Evolutionary conservation across 2,113 vertebrate genomes (phyloP).

Genomic region (Amphilophus citrinellus): DNA sequence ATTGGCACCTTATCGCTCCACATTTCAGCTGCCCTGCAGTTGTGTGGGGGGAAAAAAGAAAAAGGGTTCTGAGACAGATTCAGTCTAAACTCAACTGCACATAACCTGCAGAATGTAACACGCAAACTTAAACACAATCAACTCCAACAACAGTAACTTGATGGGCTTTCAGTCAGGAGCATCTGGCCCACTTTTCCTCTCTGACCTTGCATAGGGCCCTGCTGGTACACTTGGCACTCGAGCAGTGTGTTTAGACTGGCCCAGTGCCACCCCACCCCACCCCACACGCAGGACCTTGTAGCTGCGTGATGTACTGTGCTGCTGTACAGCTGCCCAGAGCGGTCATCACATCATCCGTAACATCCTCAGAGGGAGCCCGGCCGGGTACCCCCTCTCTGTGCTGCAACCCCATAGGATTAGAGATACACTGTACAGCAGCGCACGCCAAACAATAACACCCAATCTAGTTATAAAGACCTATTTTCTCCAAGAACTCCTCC

Average conservation of each 20-base stretch:
- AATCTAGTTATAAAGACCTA: conserved; percentile 19
- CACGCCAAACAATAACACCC: conserved; percentile 25
- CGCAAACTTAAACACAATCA: background rate
- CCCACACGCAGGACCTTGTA: conserved; percentile 36
- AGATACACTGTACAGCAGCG: background rate
- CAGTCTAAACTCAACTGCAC: background rate
- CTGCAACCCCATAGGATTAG: conserved; percentile 11
- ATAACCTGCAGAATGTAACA: background rate
- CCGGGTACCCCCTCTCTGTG: conserved; percentile 3
- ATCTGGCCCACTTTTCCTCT: conserved; percentile 36
- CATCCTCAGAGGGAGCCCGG: conserved; percentile 31
- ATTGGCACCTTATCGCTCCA: background rate
- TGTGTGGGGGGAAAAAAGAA: background rate
- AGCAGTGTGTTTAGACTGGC: conserved; percentile 45
- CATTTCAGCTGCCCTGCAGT: background rate
- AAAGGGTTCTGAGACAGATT: background rate
- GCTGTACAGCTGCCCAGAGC: conserved; percentile 49
- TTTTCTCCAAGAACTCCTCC: conserved; percentile 31
- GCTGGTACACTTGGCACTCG: conserved; percentile 45
- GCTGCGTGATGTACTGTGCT: conserved; percentile 63
- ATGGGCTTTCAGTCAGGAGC: background rate
- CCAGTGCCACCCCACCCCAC: conserved; percentile 22
- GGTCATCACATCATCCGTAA: conserved; percentile 64
- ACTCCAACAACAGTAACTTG: background rate
- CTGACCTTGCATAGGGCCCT: conserved; percentile 47